Base-by-base conservation (phyloP, 2,113 vertebrate species). In the Percopsis transmontana region DNA sequence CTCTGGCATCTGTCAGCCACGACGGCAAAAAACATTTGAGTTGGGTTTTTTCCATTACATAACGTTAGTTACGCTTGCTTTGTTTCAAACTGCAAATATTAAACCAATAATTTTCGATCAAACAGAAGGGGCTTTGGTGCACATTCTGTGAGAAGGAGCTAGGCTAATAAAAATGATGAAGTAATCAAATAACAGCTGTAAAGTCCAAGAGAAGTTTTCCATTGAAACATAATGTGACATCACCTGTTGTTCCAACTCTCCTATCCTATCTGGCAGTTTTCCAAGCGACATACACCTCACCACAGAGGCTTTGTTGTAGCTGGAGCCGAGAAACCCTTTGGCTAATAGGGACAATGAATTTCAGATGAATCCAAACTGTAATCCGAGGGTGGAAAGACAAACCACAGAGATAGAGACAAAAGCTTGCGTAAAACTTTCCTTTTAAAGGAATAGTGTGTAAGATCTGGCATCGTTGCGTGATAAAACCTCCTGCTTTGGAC, bases 251-350 rank as follows among this genome's bases (percentile, higher is more conserved):
- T 68, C 70, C 58, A 64, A 76, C 80, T 19, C 72, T 41, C 68
- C 52, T 15, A 38, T 71, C 61, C 63, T 27, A 67, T 68, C 64
- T 85, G 88, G 77, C 88, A 68, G 65, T 58, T 24, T 21, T 79
- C 85, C 85, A 88, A 83, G 84, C 74, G 62, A 82, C 76, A 83
- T 66, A 75, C 69, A 81, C 71, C 66, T 62, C 71, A 69, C 75
- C 76, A 80, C 87, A 85, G 71, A 85, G 71, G 58, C 72, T 76
- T 78, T 84, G 81, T 76, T 88, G 76, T 77, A 69, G 24, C 44
- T 66, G 71, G 76, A 66, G 68, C 24, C 18, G 65, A 74, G 73
- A 81, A 80, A 82, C 71, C 54, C 68, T 71, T 68, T 58, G 72
- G 55, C 73, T 68, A 23, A 54, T 21, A 65, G n/a, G 54, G 62